Percentiles rank a stretch among this genome's conserved stretches.
phyloP scores from a whole-genome alignment of 2,888 invertebrate species.

The Clusia tigrina region DNA sequence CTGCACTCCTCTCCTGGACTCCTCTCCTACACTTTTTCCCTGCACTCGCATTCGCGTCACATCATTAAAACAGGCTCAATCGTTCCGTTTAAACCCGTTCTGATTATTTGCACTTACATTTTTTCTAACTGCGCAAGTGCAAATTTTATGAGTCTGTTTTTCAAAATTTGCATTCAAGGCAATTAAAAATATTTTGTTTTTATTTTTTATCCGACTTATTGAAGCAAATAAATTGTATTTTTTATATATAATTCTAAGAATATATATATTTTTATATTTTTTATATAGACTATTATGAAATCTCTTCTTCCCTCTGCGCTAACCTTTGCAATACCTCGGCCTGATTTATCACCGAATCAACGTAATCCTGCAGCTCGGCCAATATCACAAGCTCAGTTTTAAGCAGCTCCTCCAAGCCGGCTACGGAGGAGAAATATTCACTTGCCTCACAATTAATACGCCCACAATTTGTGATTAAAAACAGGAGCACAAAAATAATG shows the following conservation, averaged over 20 bases:
- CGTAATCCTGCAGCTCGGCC: conserved; percentile 52
- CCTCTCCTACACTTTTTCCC: too few relatives aligned
- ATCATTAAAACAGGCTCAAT: too few relatives aligned
- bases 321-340: conserved; percentile 50
- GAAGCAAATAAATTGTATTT: too few relatives aligned
- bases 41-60: too few relatives aligned
- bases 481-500: neutral
- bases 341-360: conserved; percentile 48
- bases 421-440: conserved; percentile 54
- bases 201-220: too few relatives aligned
- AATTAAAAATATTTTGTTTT: too few relatives aligned
- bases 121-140: too few relatives aligned
- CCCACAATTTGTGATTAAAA: neutral
- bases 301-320: conserved; percentile 16
- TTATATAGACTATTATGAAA: neutral
- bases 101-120: too few relatives aligned
- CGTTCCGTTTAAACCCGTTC: too few relatives aligned
- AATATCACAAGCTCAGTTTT: conserved; percentile 52
- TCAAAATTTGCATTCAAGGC: too few relatives aligned
- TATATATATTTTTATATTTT: neutral
- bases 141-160: too few relatives aligned
- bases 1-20: too few relatives aligned
- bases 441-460: conserved; percentile 26
- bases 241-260: neutral
- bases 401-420: conserved; percentile 52